Evolutionary conservation across 2,888 invertebrate genomes (phyloP).

Genomic region (Chalcosyrphus nemorum): DNA sequence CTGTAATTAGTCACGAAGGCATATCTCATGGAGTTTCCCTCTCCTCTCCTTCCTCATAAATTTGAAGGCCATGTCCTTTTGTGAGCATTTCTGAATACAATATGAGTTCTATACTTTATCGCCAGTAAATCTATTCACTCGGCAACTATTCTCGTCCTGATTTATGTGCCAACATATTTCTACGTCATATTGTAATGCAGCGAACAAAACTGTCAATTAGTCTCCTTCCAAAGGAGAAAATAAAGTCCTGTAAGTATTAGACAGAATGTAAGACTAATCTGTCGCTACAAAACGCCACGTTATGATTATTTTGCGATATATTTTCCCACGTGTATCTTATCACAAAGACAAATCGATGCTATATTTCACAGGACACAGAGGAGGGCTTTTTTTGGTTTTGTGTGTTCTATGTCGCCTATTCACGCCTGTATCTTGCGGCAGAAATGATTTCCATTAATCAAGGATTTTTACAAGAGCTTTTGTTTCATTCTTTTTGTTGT

Average conservation of each 20-base stretch:
- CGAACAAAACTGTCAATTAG: slow-evolving; percentile 39
- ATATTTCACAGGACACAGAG: slow-evolving; percentile 33
- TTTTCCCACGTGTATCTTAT: slow-evolving; percentile 42
- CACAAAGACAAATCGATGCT: slow-evolving; percentile 45
- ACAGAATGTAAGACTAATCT: slow-evolving; percentile 6
- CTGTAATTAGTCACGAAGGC: background rate
- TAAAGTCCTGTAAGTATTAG: background rate
- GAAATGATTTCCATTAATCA: slow-evolving; percentile 58
- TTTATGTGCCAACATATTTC: slow-evolving; percentile 9
- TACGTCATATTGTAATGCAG: background rate
- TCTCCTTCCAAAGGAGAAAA: slow-evolving; percentile 2
- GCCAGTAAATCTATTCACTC: background rate
- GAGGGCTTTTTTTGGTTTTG: too few relatives aligned
- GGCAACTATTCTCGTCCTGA: slow-evolving; percentile 16
- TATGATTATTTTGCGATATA: slow-evolving; percentile 43
- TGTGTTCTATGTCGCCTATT: slow-evolving; percentile 29
- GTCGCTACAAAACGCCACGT: slow-evolving; percentile 7
- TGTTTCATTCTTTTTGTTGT: slow-evolving; percentile 22
- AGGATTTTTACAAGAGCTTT: slow-evolving; percentile 29
- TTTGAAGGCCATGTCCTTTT: background rate
- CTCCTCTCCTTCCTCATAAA: background rate
- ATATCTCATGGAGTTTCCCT: background rate
- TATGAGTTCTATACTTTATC: background rate
- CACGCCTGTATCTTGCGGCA: slow-evolving; percentile 26
- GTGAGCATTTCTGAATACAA: background rate